Conservation (phyloP, 2,797 vertebrate species). For the Rhinella marina region DNA sequence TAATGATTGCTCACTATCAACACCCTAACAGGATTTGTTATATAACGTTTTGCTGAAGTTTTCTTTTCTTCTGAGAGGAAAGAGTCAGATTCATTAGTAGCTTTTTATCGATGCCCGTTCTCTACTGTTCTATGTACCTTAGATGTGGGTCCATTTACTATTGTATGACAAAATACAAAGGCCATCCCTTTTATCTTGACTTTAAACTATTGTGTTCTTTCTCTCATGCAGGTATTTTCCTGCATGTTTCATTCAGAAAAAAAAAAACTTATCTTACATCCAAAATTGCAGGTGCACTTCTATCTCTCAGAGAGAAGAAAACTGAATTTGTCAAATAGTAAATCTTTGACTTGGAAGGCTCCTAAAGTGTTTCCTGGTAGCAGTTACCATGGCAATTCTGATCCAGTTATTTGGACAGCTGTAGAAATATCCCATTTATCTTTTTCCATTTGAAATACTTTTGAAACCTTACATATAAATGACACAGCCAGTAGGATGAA, state of each 20-base stretch:
- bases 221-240: constrained; percentile 27
- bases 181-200: constrained; percentile 18
- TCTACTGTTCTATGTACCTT: not conserved
- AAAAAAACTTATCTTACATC: constrained; percentile 17
- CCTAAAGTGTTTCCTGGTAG: constrained; percentile 56
- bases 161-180: not conserved
- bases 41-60: too few species aligned
- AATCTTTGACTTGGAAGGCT: constrained; percentile 59
- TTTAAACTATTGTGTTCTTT: not conserved
- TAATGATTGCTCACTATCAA: too few species aligned
- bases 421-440: constrained; percentile 63
- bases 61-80: too few species aligned
- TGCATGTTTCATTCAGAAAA: constrained; percentile 47
- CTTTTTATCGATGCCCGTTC: not conserved
- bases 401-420: constrained; percentile 51
- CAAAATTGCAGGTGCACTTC: constrained; percentile 25
- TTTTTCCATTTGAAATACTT: constrained; percentile 62
- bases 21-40: too few species aligned
- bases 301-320: constrained; percentile 29
- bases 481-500: constrained; percentile 43
- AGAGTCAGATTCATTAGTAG: not conserved
- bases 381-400: constrained; percentile 16
- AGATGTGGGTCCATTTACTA: not conserved
- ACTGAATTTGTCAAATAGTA: constrained; percentile 60
- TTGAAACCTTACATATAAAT: constrained; percentile 57